Evolutionary conservation across 2,113 vertebrate genomes (phyloP).

Genomic region (Rhipidura dahli): DNA sequence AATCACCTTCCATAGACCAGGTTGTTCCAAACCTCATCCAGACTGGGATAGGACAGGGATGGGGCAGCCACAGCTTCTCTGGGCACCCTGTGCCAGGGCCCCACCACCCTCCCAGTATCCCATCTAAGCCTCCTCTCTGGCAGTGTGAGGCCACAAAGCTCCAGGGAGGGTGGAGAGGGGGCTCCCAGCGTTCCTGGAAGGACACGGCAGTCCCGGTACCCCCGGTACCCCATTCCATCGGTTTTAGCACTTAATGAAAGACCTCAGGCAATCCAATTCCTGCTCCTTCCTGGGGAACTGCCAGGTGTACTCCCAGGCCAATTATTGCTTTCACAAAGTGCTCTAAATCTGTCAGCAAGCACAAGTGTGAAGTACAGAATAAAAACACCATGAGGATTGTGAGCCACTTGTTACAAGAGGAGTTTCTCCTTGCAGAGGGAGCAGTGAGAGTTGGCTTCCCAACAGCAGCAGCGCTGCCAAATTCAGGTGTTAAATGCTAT

Average conservation of each 20-base stretch:
- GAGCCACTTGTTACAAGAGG: conserved; percentile 9
- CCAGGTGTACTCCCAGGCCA: conserved; percentile 66
- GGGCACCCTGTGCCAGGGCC: not conserved
- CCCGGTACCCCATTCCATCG: not conserved
- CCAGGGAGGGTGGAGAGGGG: not conserved
- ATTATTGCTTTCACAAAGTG: conserved; percentile 52
- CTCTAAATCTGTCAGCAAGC: conserved; percentile 67
- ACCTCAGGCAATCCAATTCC: conserved; percentile 15
- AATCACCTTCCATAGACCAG: not conserved
- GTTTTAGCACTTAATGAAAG: conserved; percentile 25
- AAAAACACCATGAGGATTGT: conserved; percentile 40
- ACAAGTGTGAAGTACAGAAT: conserved; percentile 29
- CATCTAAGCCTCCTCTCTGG: accelerated
- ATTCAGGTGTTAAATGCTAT: not conserved
- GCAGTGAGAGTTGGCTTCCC: not conserved
- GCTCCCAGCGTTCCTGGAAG: not conserved
- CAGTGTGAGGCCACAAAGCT: accelerated
- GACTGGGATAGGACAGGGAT: not conserved
- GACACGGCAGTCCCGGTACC: not conserved
- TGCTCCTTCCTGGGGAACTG: conserved; percentile 43
- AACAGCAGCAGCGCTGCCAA: not conserved
- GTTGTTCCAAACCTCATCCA: accelerated
- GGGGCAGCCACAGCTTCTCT: not conserved
- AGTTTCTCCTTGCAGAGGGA: not conserved
- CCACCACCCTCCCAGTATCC: accelerated